These are phyloP conservation scores for Agriopis aurantiaria DNA, from an alignment of 2,888 invertebrate genomes.

Conservation along the genomic window DNA sequence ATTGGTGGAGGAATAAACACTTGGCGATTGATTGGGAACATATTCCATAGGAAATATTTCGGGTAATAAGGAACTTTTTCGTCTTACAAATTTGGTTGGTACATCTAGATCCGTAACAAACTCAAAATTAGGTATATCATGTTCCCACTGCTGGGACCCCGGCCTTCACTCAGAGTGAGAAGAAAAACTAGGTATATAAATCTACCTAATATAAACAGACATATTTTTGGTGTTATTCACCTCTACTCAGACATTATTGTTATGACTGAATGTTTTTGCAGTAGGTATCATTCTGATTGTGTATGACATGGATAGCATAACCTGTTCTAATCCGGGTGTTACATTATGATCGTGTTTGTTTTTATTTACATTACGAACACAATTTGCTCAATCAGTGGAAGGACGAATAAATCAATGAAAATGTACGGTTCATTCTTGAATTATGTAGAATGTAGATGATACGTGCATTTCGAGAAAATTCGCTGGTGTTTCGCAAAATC, in stretches of 20 bases:
- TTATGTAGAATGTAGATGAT: background rate
- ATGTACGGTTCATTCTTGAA: conserved; percentile 2
- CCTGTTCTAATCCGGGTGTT: conserved; percentile 35
- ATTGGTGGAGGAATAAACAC: conserved; percentile 39
- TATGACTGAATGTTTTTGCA: conserved; percentile 30
- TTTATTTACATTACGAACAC: conserved; percentile 13
- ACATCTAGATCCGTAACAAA: background rate
- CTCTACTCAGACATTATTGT: conserved; percentile 24
- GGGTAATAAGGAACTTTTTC: conserved; percentile 4
- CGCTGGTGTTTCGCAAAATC: conserved; percentile 46
- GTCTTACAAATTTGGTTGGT: conserved; percentile 2
- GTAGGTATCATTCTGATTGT: conserved; percentile 17
- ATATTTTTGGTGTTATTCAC: conserved; percentile 27
- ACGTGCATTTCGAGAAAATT: conserved; percentile 47
- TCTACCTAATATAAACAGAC: background rate
- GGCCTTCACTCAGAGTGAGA: no score
- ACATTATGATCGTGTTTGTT: conserved; percentile 20
- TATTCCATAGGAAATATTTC: conserved; percentile 11
- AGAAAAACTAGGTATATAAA: no score
- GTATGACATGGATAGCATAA: conserved; percentile 20
- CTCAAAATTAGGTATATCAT: background rate
- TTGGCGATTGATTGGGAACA: conserved; percentile 35
- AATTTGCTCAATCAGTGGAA: background rate
- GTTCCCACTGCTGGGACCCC: no score
- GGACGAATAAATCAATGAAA: conserved; percentile 50